A percentile compares a stretch with the other conserved stretches of the same genome.
These are phyloP conservation scores for Macrosiphum euphorbiae DNA, from an alignment of 2,888 invertebrate species.

Conservation along the genomic window DNA sequence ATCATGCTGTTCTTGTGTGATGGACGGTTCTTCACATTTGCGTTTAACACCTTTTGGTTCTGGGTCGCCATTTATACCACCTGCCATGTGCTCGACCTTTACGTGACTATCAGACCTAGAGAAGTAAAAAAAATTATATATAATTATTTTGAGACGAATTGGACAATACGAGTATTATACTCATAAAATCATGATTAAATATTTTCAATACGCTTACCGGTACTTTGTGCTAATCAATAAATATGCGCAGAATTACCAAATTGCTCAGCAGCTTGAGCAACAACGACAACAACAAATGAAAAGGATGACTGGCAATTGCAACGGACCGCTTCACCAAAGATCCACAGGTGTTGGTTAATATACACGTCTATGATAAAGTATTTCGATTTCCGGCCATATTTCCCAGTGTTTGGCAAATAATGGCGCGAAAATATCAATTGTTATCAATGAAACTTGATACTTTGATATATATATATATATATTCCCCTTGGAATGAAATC, in stretches of 20 bases:
- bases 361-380: background rate
- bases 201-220: background rate
- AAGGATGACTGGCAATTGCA: background rate
- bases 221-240: background rate
- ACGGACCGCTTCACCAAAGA: background rate
- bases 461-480: background rate
- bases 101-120: background rate
- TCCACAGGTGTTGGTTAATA: background rate
- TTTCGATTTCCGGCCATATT: background rate
- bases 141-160: background rate
- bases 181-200: background rate
- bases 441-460: background rate
- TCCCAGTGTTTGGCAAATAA: background rate
- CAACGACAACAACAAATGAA: background rate
- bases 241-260: background rate
- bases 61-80: background rate
- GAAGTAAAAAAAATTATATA: background rate
- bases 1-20: background rate
- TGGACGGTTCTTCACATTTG: background rate
- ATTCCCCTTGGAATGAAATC: no score
- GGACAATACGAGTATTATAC: background rate
- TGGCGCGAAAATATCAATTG: background rate
- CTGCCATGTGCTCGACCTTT: background rate
- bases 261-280: background rate
- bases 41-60: constrained; percentile 11